Evolutionary conservation across 2,113 vertebrate genomes (phyloP).

Genomic region (Riparia riparia): DNA sequence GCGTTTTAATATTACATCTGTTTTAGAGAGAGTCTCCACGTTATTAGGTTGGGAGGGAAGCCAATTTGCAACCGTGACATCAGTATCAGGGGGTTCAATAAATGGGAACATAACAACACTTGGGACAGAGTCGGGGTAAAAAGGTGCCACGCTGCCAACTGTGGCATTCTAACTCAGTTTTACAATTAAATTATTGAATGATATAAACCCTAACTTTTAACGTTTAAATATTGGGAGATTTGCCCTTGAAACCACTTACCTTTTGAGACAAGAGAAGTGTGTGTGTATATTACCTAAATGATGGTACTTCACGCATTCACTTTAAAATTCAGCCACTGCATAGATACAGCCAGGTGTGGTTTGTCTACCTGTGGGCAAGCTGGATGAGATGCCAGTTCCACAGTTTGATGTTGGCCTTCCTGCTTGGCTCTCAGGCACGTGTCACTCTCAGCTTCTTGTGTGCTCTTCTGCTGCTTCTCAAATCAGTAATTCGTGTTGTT

Average conservation of each 20-base stretch:
- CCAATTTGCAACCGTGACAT: constrained; percentile 73
- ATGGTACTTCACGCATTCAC: not conserved
- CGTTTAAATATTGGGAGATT: not conserved
- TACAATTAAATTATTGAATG: constrained; percentile 31
- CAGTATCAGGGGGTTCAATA: constrained; percentile 69
- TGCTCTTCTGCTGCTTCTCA: not conserved
- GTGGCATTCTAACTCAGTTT: not conserved
- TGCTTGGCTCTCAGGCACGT: not conserved
- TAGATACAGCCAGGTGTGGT: not conserved
- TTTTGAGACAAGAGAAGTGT: not conserved
- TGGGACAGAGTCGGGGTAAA: constrained; percentile 26
- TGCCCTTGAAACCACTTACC: not conserved
- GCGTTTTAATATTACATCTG: constrained; percentile 80
- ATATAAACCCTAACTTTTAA: not conserved
- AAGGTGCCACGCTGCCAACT: not conserved
- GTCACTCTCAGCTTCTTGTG: not conserved
- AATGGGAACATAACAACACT: constrained; percentile 66
- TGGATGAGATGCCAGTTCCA: not conserved
- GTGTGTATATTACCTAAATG: not conserved
- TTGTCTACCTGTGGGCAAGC: not conserved
- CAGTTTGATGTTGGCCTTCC: not conserved
- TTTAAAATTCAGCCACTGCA: not conserved
- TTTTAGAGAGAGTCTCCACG: constrained; percentile 70
- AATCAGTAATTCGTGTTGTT: not conserved
- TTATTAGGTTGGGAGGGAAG: constrained; percentile 72